Evolutionary conservation across 1,140 invertebrate species (phyloP), one percentile per base, ranked within the genome.

Genomic region (Diuraphis noxia): DNA sequence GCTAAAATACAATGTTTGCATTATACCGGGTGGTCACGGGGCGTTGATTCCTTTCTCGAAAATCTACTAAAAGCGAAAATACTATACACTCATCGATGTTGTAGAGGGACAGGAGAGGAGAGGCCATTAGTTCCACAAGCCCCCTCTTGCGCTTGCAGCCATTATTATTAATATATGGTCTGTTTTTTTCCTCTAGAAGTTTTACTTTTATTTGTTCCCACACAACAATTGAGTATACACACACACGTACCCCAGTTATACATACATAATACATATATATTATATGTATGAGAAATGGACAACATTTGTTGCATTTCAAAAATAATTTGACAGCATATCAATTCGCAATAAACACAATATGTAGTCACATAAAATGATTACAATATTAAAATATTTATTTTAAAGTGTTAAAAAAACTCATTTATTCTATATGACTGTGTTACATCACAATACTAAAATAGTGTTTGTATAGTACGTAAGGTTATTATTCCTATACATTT

Each of bases 1-100:
- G 19, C 77, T 79, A 91, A 81, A 82, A 82, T 79, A 91, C 89
- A 82, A 82, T 91, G 89, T 91, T 91, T 91, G 89, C 77, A 91
- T 91, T 91, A 91, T 46, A 63, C 89, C 43, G 77, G 77, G 72
- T 52, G 77, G 89, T 91, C 89, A 91, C 89, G 89, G 89, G 77
- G 34, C 77, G 89, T 91, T 91, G 89, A 91, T 91, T 91, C 89
- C 43, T 43, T 81, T 52, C 77, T 38, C n/a, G 88, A 90, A 90
- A 90, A 90, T 79, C 63, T 49, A 82, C 89, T 81, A 52, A 91
- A 91, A 91, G 89, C 43, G 46, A 91, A 91, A 82, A 91, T 49
- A 46, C 63, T 77, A 90, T 79, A 82, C n/a, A 49, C 43, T 52
- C 77, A 34, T 49, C 77, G 56, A n/a, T 30, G 23, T 49, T 10